Percentiles rank a stretch among this genome's conserved stretches.
These are phyloP conservation scores for Gasterosteus aculeatus DNA, from an alignment of 2,113 vertebrate genomes.

Conservation along the genomic window DNA sequence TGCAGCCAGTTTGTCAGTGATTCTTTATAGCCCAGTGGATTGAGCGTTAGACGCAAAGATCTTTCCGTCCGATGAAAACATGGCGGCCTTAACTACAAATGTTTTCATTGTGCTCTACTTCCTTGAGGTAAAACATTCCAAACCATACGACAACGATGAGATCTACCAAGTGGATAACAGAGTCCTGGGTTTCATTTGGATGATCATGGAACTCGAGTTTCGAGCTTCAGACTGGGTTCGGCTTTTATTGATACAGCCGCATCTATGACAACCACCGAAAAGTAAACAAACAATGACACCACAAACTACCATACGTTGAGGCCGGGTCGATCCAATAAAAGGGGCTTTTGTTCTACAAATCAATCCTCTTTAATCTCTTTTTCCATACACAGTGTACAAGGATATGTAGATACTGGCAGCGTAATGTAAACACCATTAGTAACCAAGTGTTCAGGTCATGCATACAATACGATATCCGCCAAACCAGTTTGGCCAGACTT, in stretches of 20 bases:
- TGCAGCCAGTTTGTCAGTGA: slow-evolving; percentile 27
- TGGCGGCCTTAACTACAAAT: neutral
- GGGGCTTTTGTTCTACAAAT: slow-evolving; percentile 25
- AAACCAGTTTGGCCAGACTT: slow-evolving; percentile 43
- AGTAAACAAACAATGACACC: slow-evolving; percentile 47
- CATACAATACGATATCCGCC: slow-evolving; percentile 39
- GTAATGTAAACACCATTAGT: slow-evolving; percentile 42
- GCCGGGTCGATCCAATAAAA: slow-evolving; percentile 45
- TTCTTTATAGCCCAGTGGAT: slow-evolving; percentile 7
- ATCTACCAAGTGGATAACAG: slow-evolving; percentile 6
- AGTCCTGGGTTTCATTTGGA: slow-evolving; percentile 32
- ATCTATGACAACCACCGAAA: slow-evolving; percentile 47
- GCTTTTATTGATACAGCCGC: slow-evolving; percentile 54
- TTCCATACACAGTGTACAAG: slow-evolving; percentile 46
- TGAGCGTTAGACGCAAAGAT: slow-evolving; percentile 5
- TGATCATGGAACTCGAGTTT: slow-evolving; percentile 46
- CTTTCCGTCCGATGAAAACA: slow-evolving; percentile 15
- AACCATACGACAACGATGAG: slow-evolving; percentile 13
- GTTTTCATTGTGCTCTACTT: slow-evolving; percentile 5
- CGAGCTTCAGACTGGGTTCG: slow-evolving; percentile 48
- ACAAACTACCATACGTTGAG: slow-evolving; percentile 18
- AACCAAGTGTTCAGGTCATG: slow-evolving; percentile 36
- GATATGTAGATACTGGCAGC: slow-evolving; percentile 22
- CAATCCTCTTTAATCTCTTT: slow-evolving; percentile 50
- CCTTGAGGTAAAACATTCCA: slow-evolving; percentile 19